A percentile compares a stretch with the other conserved stretches of the same genome.
Conservation (phyloP, 2,113 vertebrate genomes). For the Apistogramma diplotaenia region DNA sequence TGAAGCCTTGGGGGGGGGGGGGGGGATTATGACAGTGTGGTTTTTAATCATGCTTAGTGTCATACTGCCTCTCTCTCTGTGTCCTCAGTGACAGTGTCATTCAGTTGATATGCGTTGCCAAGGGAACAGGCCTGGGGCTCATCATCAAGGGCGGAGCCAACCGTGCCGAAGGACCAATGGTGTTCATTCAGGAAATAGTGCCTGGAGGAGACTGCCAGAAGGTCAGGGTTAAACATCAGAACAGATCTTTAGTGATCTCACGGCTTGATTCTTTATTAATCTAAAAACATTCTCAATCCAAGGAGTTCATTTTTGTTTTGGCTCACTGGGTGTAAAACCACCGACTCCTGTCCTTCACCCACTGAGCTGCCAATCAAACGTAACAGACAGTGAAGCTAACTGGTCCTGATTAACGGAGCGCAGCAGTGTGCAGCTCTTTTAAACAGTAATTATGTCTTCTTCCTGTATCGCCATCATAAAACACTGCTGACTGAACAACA, state of each 20-base stretch:
- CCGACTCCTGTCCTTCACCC: neutral
- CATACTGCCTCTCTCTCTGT: neutral
- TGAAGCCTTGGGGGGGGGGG: neutral
- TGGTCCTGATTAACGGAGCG: neutral
- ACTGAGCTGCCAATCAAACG: neutral
- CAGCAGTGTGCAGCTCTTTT: neutral
- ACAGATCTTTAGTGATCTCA: neutral
- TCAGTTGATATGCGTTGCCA: constrained; percentile 88
- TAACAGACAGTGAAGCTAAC: neutral
- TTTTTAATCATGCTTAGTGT: constrained; percentile 18
- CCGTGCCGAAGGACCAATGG: constrained; percentile 89
- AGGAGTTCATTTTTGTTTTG: no score
- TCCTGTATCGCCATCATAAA: neutral
- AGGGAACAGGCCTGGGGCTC: constrained; percentile 86
- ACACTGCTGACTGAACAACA: no score
- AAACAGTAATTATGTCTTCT: neutral
- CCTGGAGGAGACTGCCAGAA: constrained; percentile 91
- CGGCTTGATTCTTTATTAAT: neutral
- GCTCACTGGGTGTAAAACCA: no score
- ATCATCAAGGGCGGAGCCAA: constrained; percentile 88
- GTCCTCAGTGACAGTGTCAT: constrained; percentile 72
- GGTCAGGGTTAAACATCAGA: constrained; percentile 70
- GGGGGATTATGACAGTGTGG: constrained; percentile 7
- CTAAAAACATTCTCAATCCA: neutral
- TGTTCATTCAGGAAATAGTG: constrained; percentile 89